These are phyloP conservation scores for Gnathochromis pfefferi DNA, from an alignment of 2,113 vertebrate species.

Conservation along the genomic window DNA sequence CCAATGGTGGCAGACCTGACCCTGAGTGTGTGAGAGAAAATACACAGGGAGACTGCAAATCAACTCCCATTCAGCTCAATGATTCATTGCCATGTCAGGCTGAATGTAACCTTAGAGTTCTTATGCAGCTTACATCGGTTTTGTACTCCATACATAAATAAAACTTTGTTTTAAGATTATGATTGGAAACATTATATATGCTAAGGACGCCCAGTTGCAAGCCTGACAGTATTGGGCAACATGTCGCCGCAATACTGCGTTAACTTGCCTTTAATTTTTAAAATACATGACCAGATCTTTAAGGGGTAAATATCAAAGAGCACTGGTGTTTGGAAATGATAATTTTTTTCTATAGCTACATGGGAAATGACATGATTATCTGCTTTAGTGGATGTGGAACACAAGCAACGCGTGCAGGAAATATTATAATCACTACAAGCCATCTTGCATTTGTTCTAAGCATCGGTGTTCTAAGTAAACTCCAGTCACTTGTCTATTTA, in stretches of 20 bases:
- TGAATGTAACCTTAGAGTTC: not conserved
- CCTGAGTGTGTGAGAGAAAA: not conserved
- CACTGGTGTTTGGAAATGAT: not conserved
- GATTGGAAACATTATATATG: not conserved
- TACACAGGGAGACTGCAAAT: not conserved
- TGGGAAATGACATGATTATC: not conserved
- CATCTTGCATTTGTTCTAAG: not conserved
- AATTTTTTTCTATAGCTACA: not conserved
- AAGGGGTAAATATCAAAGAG: not conserved
- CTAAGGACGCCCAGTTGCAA: not conserved
- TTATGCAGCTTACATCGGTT: not conserved
- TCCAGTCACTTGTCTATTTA: not conserved
- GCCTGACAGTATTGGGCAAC: not conserved
- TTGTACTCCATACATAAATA: not conserved
- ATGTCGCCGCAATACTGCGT: not conserved
- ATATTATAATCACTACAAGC: not conserved
- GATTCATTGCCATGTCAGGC: not conserved
- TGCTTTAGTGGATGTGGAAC: not conserved
- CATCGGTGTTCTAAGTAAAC: not conserved
- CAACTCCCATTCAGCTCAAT: not conserved
- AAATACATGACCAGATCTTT: not conserved
- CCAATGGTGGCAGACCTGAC: not conserved
- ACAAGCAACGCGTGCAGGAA: not conserved
- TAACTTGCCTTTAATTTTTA: not conserved
- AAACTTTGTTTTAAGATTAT: not conserved